Evolutionary conservation across 1,140 invertebrate genomes (phyloP).

Genomic region (Hycleus phaleratus): DNA sequence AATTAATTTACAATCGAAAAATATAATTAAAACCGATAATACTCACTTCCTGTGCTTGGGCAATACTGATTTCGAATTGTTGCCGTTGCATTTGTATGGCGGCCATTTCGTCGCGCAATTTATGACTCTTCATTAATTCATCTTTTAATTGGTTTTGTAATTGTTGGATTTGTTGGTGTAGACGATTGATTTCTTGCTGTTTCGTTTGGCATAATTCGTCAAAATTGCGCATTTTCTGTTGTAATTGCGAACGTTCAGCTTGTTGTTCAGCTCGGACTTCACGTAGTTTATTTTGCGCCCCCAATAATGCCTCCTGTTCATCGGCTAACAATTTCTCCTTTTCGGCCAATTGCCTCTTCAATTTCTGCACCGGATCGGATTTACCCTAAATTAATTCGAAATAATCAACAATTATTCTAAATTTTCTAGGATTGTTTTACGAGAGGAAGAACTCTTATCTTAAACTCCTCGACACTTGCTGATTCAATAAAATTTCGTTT

Average conservation of each 20-base stretch:
- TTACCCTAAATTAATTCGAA: constrained; percentile 48
- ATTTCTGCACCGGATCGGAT: constrained; percentile 72
- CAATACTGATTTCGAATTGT: constrained; percentile 47
- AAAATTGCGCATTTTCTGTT: constrained; percentile 46
- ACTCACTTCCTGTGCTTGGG: constrained; percentile 32
- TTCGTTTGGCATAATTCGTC: constrained; percentile 49
- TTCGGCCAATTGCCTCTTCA: constrained; percentile 80
- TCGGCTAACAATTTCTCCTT: constrained; percentile 66
- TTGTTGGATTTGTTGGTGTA: constrained; percentile 32
- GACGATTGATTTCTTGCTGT: constrained; percentile 26
- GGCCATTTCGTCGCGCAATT: constrained; percentile 48
- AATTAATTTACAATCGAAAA: neutral
- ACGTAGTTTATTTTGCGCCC: constrained; percentile 65
- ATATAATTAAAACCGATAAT: too few species aligned
- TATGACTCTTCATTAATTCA: constrained; percentile 47
- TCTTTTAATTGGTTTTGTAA: constrained; percentile 53
- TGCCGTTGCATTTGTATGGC: constrained; percentile 47
- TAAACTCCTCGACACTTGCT: too few species aligned
- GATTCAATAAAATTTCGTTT: too few species aligned
- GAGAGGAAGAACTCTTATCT: too few species aligned
- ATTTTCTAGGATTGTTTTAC: neutral
- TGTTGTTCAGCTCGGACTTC: constrained; percentile 68
- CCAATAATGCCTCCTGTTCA: constrained; percentile 60
- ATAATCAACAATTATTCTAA: neutral
- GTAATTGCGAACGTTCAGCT: constrained; percentile 51